Conservation (phyloP, 2,113 vertebrate species). For the Piaya cayana region DNA sequence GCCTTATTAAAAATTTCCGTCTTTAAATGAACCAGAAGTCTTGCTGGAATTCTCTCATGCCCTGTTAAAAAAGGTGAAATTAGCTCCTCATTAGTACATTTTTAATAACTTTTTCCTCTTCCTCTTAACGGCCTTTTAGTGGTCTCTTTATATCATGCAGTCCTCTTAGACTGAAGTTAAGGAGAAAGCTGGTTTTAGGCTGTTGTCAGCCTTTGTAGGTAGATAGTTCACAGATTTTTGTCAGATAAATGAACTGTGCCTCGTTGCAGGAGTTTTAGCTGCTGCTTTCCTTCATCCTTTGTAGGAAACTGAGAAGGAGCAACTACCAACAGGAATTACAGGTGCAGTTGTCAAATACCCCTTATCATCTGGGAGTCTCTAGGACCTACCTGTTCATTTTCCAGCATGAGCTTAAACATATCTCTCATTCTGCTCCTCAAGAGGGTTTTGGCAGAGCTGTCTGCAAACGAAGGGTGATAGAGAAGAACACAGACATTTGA, state of each 20-base stretch:
- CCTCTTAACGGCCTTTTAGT: conserved; percentile 19
- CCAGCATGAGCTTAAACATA: neutral
- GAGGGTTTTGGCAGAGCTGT: neutral
- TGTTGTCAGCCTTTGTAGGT: neutral
- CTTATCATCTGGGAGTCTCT: neutral
- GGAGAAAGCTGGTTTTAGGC: neutral
- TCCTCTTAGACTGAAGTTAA: neutral
- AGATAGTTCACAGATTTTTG: neutral
- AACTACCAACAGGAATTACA: neutral
- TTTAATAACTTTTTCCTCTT: conserved; percentile 27
- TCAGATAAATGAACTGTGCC: neutral
- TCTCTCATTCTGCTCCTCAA: fast-evolving
- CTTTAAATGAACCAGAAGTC: neutral
- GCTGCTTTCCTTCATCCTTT: neutral
- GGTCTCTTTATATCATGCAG: neutral
- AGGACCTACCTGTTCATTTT: neutral
- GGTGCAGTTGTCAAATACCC: neutral
- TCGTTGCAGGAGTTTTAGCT: neutral
- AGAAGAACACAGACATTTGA: neutral
- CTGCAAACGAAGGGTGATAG: too few species aligned
- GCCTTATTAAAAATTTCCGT: neutral
- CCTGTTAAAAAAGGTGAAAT: neutral
- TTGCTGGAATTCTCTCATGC: neutral
- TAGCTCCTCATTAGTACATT: conserved; percentile 29
- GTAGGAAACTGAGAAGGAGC: neutral